These are phyloP conservation scores for Epistrophe eligans DNA, from an alignment of 2,888 invertebrate genomes.

Conservation along the genomic window DNA sequence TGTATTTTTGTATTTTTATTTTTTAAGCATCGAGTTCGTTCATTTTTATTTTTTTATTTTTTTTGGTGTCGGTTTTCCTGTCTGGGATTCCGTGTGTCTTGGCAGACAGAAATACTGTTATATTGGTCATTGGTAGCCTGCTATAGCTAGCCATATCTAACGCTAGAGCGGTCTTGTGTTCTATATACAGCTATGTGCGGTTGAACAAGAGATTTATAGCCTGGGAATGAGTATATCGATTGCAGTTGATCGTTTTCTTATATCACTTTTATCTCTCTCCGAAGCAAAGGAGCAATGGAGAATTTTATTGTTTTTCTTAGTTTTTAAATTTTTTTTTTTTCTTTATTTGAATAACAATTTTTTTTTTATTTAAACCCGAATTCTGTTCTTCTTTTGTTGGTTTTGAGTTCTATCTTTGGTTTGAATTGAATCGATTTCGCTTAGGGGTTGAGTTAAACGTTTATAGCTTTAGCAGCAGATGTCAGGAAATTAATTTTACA, in stretches of 20 bases:
- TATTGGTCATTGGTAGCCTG: neutral
- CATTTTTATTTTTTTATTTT: conserved; percentile 7
- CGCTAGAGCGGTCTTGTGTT: conserved; percentile 16
- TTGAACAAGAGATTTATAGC: conserved; percentile 60
- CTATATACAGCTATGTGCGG: conserved; percentile 23
- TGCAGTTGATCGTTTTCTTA: conserved; percentile 73
- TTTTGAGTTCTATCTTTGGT: conserved; percentile 46
- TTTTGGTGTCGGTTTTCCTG: conserved; percentile 44
- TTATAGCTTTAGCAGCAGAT: conserved; percentile 41
- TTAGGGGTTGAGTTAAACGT: conserved; percentile 38
- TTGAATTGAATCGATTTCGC: conserved; percentile 43
- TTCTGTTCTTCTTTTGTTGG: conserved; percentile 31
- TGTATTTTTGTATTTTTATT: conserved; percentile 21
- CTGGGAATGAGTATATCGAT: conserved; percentile 67
- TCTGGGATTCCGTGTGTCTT: conserved; percentile 39
- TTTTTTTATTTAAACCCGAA: neutral
- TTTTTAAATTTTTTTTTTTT: conserved; percentile 46
- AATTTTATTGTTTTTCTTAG: conserved; percentile 60
- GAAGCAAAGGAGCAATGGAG: neutral
- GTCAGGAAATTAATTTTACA: conserved; percentile 38
- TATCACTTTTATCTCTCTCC: conserved; percentile 19
- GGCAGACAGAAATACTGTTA: conserved; percentile 3
- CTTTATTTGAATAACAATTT: conserved; percentile 51
- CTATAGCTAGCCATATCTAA: neutral
- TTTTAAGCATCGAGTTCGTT: conserved; percentile 18